These are phyloP conservation scores for Agrochola circellaris DNA, from an alignment of 2,888 invertebrate genomes.

Conservation along the genomic window DNA sequence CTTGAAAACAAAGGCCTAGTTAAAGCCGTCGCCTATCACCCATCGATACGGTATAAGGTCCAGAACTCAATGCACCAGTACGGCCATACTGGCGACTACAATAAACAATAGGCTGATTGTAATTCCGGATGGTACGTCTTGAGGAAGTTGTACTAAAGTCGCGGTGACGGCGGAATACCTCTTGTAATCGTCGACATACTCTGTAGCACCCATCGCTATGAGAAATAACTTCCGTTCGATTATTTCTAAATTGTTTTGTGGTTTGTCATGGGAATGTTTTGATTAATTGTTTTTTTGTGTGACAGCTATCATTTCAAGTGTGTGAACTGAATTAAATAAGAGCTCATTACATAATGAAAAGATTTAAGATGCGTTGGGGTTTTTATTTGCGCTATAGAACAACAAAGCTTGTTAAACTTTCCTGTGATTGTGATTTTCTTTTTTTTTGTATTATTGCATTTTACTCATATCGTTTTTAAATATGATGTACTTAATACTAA, in stretches of 20 bases:
- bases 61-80: slow-evolving; percentile 66
- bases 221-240: slow-evolving; percentile 62
- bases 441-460: no score
- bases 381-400: neutral
- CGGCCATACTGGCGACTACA: slow-evolving; percentile 61
- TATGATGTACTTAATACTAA: no score
- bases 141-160: slow-evolving; percentile 82
- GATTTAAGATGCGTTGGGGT: neutral
- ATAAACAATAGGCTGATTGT: slow-evolving; percentile 80
- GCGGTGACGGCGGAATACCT: slow-evolving; percentile 65
- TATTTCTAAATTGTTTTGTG: slow-evolving; percentile 32
- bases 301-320: neutral
- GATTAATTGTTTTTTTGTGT: slow-evolving; percentile 7
- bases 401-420: no score
- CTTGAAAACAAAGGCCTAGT: slow-evolving; percentile 52
- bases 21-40: slow-evolving; percentile 49
- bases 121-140: slow-evolving; percentile 78
- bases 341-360: neutral
- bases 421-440: no score
- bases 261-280: slow-evolving; percentile 38
- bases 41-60: slow-evolving; percentile 62
- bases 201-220: slow-evolving; percentile 47
- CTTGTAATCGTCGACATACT: slow-evolving; percentile 53
- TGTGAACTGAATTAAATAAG: slow-evolving; percentile 4
- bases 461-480: no score